Evolutionary conservation across 2,888 invertebrate species (phyloP).

Genomic region (Polyploca ridens): DNA sequence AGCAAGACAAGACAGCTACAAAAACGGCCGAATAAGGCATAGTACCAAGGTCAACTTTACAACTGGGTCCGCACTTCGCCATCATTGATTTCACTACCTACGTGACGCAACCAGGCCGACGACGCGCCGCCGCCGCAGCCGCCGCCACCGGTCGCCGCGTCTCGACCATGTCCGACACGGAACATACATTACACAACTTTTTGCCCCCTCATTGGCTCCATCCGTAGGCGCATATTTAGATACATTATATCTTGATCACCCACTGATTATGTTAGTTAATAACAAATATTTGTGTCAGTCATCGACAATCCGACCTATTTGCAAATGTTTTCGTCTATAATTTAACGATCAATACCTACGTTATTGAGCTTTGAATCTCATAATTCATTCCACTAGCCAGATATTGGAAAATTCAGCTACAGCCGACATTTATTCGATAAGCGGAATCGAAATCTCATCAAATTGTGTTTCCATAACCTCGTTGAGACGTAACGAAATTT

Average conservation of each 20-base stretch:
- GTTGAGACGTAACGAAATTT: slow-evolving; percentile 19
- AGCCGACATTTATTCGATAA: slow-evolving; percentile 27
- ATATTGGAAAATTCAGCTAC: slow-evolving; percentile 22
- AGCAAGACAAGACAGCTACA: slow-evolving; percentile 20
- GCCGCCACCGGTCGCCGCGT: slow-evolving; percentile 36
- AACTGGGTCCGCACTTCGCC: slow-evolving; percentile 62
- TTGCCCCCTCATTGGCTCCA: slow-evolving; percentile 43
- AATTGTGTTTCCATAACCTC: slow-evolving; percentile 24
- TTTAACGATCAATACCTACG: slow-evolving; percentile 19
- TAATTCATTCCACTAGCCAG: slow-evolving; percentile 19
- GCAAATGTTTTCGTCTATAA: not conserved
- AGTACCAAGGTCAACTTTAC: slow-evolving; percentile 77
- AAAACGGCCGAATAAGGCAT: slow-evolving; percentile 15
- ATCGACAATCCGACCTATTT: not conserved
- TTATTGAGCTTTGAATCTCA: slow-evolving; percentile 21
- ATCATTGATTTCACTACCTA: slow-evolving; percentile 73
- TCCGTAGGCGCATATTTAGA: slow-evolving; percentile 38
- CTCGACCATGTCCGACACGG: slow-evolving; percentile 43
- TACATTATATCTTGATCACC: not conserved
- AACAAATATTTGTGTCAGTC: slow-evolving; percentile 43
- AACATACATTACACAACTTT: slow-evolving; percentile 60
- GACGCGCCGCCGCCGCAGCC: slow-evolving; percentile 33
- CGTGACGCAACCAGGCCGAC: slow-evolving; percentile 61
- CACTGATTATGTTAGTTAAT: slow-evolving; percentile 39
- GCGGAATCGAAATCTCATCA: slow-evolving; percentile 26